phyloP scores from a whole-genome alignment of 2,888 invertebrate genomes.

The Sialis fuliginosa region DNA sequence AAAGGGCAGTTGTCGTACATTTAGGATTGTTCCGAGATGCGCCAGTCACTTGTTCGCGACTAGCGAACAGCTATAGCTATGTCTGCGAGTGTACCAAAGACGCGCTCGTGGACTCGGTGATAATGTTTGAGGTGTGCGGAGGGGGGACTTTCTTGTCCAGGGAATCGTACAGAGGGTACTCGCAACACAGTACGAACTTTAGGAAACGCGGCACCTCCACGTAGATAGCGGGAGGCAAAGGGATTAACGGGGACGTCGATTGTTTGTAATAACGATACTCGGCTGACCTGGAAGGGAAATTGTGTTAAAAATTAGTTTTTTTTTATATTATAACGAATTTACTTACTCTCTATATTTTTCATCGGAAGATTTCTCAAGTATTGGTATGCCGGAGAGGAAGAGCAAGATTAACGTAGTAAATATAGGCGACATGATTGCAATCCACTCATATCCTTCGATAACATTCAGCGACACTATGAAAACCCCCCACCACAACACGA shows the following conservation, averaged over 20 bases:
- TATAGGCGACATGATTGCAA: conserved; percentile 69
- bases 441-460: conserved; percentile 69
- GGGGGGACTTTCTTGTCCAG: conserved; percentile 44
- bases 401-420: conserved; percentile 76
- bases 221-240: conserved; percentile 73
- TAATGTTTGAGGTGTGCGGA: conserved; percentile 26
- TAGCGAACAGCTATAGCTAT: conserved; percentile 44
- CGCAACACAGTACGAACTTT: conserved; percentile 73
- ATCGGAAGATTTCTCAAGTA: conserved; percentile 73
- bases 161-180: conserved; percentile 74
- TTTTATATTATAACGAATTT: neutral
- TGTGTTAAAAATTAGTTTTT: neutral
- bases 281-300: conserved; percentile 54
- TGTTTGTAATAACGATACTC: conserved; percentile 77
- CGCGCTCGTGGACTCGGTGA: conserved; percentile 52
- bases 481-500: conserved; percentile 86
- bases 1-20: conserved; percentile 15
- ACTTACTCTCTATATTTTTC: conserved; percentile 73
- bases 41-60: conserved; percentile 12
- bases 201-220: conserved; percentile 69
- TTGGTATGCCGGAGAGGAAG: conserved; percentile 79
- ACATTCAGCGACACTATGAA: conserved; percentile 78
- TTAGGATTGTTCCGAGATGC: conserved; percentile 8
- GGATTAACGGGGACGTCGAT: conserved; percentile 77
- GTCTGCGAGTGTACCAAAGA: conserved; percentile 51